phyloP scores from a whole-genome alignment of 2,888 invertebrate species.

The Rhingia rostrata region DNA sequence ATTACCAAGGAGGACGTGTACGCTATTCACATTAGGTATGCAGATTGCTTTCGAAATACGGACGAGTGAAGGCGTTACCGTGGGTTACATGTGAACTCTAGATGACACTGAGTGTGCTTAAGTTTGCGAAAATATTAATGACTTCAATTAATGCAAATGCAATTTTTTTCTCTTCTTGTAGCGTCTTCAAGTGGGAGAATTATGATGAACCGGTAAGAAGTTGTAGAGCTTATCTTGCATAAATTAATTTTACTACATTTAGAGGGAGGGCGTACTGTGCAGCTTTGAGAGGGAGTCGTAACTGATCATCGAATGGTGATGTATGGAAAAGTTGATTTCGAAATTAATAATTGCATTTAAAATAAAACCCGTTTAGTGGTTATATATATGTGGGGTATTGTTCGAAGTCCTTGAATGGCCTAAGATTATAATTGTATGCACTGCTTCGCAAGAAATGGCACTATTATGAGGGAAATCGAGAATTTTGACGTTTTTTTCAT shows the following conservation, averaged over 20 bases:
- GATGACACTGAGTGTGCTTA: conserved; percentile 57
- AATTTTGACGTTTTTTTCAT: too few relatives aligned
- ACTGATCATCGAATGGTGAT: not conserved
- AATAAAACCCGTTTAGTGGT: too few relatives aligned
- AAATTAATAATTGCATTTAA: not conserved
- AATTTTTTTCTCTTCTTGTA: conserved; percentile 24
- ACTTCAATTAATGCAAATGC: conserved; percentile 72
- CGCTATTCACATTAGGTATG: conserved; percentile 63
- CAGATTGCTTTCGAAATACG: conserved; percentile 69
- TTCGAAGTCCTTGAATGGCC: too few relatives aligned
- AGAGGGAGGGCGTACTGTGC: not conserved
- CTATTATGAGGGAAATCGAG: too few relatives aligned
- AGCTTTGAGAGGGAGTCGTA: not conserved
- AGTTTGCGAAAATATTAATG: conserved; percentile 68
- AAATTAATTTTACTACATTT: conserved; percentile 31
- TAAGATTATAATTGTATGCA: too few relatives aligned
- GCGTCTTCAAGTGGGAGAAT: not conserved
- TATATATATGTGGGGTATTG: too few relatives aligned
- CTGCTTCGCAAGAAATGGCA: too few relatives aligned
- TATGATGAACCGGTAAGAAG: conserved; percentile 22
- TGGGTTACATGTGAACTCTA: conserved; percentile 65
- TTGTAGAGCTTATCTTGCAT: conserved; percentile 42
- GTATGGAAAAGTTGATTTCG: not conserved
- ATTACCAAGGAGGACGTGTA: conserved; percentile 25
- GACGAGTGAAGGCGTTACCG: conserved; percentile 45